Evolutionary conservation across 2,113 vertebrate species (phyloP).

Genomic region (Cinclus cinclus): DNA sequence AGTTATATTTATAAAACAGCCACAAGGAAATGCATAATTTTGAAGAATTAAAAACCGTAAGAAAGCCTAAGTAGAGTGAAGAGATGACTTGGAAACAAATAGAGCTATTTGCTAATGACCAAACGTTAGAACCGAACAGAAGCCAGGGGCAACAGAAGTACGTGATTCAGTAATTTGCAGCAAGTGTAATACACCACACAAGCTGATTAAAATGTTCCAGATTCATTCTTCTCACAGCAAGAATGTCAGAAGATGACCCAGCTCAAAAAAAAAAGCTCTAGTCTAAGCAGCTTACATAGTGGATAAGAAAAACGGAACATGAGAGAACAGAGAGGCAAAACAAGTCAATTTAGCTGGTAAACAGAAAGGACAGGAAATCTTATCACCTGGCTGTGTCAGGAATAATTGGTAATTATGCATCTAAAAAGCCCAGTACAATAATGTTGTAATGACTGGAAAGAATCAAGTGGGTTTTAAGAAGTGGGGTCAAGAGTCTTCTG

Average conservation of each 20-base stretch:
- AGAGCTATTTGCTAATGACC: not conserved
- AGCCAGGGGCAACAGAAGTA: not conserved
- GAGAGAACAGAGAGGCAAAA: not conserved
- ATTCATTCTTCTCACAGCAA: not conserved
- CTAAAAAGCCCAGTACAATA: not conserved
- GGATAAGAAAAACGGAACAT: not conserved
- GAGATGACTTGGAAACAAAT: not conserved
- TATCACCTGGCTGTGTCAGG: not conserved
- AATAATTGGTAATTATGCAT: not conserved
- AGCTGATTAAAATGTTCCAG: not conserved
- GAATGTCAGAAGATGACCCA: not conserved
- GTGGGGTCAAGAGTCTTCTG: not conserved
- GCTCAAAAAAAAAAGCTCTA: constrained; percentile 29
- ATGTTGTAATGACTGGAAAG: not conserved
- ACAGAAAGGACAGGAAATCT: not conserved
- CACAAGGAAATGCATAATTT: not conserved
- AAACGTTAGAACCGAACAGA: not conserved
- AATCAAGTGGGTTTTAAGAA: not conserved
- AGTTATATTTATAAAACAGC: not conserved
- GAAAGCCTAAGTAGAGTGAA: not conserved
- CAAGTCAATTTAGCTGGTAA: not conserved
- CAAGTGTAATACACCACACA: not conserved
- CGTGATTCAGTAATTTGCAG: constrained; percentile 3
- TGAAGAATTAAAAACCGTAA: not conserved
- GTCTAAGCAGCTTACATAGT: constrained; percentile 13